Evolutionary conservation across 2,113 vertebrate species (phyloP).

Genomic region (Conger conger): DNA sequence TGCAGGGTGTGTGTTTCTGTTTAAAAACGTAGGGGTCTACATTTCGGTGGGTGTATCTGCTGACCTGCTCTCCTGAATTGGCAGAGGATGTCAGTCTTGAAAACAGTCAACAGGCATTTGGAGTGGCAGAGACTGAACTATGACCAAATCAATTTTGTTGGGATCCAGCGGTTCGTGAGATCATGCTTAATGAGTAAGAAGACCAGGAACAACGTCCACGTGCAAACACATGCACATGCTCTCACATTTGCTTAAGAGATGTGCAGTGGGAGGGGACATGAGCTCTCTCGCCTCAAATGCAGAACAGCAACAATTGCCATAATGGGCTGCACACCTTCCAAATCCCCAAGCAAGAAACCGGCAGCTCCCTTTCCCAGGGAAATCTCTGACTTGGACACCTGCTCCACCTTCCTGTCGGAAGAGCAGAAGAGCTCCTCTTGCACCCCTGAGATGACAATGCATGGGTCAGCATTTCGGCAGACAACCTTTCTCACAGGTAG

Average conservation of each 20-base stretch:
- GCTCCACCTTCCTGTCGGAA: slow-evolving; percentile 37
- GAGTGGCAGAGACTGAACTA: too few species aligned
- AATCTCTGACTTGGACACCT: slow-evolving; percentile 16
- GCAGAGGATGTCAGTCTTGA: too few species aligned
- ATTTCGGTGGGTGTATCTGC: too few species aligned
- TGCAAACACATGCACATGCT: neutral
- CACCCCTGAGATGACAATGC: slow-evolving; percentile 12
- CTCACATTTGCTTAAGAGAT: neutral
- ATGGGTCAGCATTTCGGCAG: neutral
- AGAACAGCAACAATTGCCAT: neutral
- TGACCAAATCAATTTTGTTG: too few species aligned
- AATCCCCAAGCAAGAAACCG: neutral
- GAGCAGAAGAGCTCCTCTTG: slow-evolving; percentile 27
- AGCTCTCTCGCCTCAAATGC: neutral
- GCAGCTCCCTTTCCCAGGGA: slow-evolving; percentile 8
- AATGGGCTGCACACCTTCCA: slow-evolving; percentile 35
- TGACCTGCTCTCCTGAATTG: too few species aligned
- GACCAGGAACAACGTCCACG: neutral
- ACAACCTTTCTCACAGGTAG: slow-evolving; percentile 23
- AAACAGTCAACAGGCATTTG: too few species aligned
- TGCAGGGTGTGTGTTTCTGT: too few species aligned
- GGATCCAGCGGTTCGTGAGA: too few species aligned
- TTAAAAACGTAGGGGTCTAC: too few species aligned
- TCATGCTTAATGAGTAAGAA: neutral
- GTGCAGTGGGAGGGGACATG: neutral